Evolutionary conservation across 1,140 invertebrate genomes (phyloP).

Genomic region (Drosophila lini): DNA sequence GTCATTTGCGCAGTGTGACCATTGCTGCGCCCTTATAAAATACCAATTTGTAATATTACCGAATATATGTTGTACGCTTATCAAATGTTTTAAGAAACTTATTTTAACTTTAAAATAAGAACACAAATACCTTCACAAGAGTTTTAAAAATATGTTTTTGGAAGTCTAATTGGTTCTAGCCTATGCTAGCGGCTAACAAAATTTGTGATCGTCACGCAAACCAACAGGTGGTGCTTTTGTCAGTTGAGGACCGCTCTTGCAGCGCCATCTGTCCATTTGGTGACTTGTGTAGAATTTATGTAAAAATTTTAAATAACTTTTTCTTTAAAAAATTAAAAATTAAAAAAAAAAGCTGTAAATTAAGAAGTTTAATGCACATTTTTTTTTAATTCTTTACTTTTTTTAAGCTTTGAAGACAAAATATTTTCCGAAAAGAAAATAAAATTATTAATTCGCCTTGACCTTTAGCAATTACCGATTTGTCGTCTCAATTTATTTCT

Average conservation of each 20-base stretch:
- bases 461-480: neutral
- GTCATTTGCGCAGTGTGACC: conserved; percentile 14
- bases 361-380: neutral
- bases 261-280: neutral
- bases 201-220: neutral
- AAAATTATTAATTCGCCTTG: too few species aligned
- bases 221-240: neutral
- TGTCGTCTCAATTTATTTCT: neutral
- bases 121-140: neutral
- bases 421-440: too few species aligned
- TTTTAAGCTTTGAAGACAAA: neutral
- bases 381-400: neutral
- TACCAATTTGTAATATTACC: too few species aligned
- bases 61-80: neutral
- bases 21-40: too few species aligned
- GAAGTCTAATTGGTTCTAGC: neutral
- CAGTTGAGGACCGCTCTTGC: neutral
- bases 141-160: too few species aligned
- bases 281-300: neutral
- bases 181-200: neutral
- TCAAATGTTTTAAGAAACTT: too few species aligned
- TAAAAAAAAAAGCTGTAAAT: neutral
- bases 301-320: neutral
- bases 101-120: too few species aligned
- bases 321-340: neutral